Conservation (phyloP, 2,113 vertebrate species). For the Lepisosteus oculatus region DNA sequence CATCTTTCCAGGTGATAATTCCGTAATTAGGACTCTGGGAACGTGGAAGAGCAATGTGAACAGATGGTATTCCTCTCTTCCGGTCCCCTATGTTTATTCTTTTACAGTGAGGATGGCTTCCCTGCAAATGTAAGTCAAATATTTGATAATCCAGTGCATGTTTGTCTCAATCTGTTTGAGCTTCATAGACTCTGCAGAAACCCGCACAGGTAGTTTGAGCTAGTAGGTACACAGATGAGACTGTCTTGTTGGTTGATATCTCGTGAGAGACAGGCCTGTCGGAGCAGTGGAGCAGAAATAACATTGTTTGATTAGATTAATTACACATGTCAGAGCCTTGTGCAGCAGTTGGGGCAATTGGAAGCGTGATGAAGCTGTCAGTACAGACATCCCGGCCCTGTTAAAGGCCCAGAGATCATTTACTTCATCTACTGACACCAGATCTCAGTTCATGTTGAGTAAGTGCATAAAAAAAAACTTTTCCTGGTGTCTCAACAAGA, state of each 20-base stretch:
- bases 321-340: neutral
- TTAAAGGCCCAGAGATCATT: neutral
- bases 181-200: neutral
- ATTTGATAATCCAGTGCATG: too few relatives aligned
- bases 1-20: slow-evolving; percentile 4
- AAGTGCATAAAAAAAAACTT: neutral
- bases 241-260: neutral
- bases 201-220: neutral
- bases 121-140: neutral
- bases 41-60: neutral
- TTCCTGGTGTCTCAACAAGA: too few relatives aligned
- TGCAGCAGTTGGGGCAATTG: neutral
- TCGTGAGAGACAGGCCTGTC: neutral
- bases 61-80: slow-evolving; percentile 9
- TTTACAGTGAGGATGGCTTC: too few relatives aligned
- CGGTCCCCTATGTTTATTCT: neutral
- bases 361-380: neutral
- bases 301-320: slow-evolving; percentile 23
- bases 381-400: neutral
- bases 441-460: neutral
- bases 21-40: slow-evolving; percentile 20
- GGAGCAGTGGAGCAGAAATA: neutral
- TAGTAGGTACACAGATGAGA: neutral
- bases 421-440: neutral
- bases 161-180: neutral